Conservation (phyloP, 92 coral and sea anemone genomes). For the Anthopleura xanthogrammica region DNA sequence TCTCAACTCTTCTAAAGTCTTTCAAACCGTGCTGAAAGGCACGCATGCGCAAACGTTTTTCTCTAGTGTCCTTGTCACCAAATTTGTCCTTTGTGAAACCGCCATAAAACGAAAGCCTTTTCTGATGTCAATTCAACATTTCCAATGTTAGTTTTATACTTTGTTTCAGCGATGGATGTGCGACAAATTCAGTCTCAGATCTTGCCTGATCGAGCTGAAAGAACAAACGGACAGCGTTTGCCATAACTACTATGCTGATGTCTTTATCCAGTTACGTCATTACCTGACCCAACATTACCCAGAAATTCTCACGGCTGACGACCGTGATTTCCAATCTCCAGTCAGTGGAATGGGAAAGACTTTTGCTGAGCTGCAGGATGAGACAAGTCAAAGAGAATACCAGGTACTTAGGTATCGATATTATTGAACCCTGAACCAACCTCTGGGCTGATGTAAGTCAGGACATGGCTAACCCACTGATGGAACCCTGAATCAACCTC, state of each 20-base stretch:
- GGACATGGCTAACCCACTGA: no score
- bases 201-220: constrained; percentile 66
- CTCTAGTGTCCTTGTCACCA: no score
- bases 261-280: constrained; percentile 71
- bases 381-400: constrained; percentile 11
- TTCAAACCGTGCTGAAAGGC: no score
- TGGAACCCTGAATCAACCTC: no score
- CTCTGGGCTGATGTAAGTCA: no score
- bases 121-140: background rate
- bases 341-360: constrained; percentile 60
- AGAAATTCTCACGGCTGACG: constrained; percentile 60
- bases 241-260: constrained; percentile 57
- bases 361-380: constrained; percentile 27
- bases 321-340: constrained; percentile 58
- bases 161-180: constrained; percentile 53
- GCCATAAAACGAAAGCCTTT: no score
- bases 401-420: constrained; percentile 20
- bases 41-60: no score
- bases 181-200: constrained; percentile 50
- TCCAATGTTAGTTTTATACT: background rate
- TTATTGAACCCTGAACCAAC: background rate
- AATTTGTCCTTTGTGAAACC: no score
- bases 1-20: no score
- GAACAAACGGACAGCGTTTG: constrained; percentile 59
- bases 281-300: constrained; percentile 45